Conservation (phyloP, 2,113 vertebrate genomes). For the Heterocephalus glaber region DNA sequence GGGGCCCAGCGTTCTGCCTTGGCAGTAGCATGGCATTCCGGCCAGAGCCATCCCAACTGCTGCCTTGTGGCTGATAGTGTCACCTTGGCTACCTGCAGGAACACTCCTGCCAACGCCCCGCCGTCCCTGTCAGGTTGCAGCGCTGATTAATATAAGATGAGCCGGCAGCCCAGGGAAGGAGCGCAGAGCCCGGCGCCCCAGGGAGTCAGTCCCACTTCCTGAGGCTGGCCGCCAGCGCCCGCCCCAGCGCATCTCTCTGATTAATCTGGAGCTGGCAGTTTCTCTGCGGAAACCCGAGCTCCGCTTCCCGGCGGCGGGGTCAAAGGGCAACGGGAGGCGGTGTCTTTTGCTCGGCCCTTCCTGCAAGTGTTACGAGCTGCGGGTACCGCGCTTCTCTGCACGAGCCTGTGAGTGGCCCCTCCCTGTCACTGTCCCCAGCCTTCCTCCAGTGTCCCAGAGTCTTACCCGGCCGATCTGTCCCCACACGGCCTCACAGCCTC, state of each 20-base stretch:
- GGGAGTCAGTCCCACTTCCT: background rate
- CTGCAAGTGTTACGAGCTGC: background rate
- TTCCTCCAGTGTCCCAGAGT: background rate
- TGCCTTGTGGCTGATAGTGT: slow-evolving; percentile 44
- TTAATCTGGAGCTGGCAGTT: background rate
- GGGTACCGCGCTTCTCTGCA: background rate
- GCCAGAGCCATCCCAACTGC: background rate
- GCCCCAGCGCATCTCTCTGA: background rate
- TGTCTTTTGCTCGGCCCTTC: background rate
- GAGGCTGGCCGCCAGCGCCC: background rate
- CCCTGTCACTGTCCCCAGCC: background rate
- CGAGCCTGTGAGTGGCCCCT: background rate
- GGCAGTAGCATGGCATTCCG: background rate
- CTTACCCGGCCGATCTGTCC: background rate
- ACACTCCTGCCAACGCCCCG: slow-evolving; percentile 5
- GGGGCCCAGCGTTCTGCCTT: background rate
- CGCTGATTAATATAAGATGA: slow-evolving; percentile 52
- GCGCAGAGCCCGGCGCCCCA: background rate
- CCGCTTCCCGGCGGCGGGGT: background rate
- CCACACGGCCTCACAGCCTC: background rate
- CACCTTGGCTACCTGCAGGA: slow-evolving; percentile 47
- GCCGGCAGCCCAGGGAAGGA: background rate
- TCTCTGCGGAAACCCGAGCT: slow-evolving; percentile 30
- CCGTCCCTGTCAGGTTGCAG: background rate
- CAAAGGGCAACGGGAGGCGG: background rate